phyloP scores from a whole-genome alignment of 1,140 invertebrate species.

The Pteromalus puparum region DNA sequence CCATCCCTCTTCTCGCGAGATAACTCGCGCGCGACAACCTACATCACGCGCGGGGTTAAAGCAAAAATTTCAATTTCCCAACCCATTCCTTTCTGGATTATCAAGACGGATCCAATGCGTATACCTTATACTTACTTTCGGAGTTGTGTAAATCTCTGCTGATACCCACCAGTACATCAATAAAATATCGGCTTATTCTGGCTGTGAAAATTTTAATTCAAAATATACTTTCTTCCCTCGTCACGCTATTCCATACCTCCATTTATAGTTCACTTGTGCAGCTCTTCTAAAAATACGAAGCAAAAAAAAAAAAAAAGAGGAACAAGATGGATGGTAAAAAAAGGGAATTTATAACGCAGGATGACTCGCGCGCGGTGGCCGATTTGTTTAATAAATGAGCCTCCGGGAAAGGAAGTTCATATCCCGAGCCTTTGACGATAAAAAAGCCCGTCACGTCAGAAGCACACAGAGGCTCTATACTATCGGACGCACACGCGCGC shows the following conservation, averaged over 20 bases:
- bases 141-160: too few relatives aligned
- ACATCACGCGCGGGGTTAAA: too few relatives aligned
- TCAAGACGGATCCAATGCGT: too few relatives aligned
- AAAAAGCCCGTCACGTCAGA: neutral
- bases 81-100: neutral
- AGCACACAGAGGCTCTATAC: neutral
- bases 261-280: too few relatives aligned
- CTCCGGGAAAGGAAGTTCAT: neutral
- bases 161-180: too few relatives aligned
- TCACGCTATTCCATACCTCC: too few relatives aligned
- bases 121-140: too few relatives aligned
- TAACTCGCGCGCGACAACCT: too few relatives aligned
- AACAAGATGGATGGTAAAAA: neutral
- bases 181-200: too few relatives aligned
- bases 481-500: neutral
- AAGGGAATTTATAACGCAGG: neutral
- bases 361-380: neutral
- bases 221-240: too few relatives aligned
- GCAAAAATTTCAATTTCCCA: neutral
- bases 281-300: neutral
- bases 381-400: neutral
- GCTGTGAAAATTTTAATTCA: too few relatives aligned
- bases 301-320: neutral
- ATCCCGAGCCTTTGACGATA: neutral
- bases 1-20: too few relatives aligned